Conservation (phyloP, 2,888 invertebrate genomes). For the Coenonympha glycerion region DNA sequence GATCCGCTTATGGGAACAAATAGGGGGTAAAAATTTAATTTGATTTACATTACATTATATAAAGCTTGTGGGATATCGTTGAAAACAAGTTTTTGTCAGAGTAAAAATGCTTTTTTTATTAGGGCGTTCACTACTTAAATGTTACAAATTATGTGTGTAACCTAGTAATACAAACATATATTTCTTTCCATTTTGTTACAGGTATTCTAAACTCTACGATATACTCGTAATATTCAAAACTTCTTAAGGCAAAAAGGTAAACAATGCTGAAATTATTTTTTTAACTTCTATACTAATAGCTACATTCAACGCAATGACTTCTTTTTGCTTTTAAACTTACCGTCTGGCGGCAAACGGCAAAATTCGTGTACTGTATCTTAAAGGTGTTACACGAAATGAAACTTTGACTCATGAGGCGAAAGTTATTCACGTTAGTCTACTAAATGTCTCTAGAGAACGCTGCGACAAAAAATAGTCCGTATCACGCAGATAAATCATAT, state of each 20-base stretch:
- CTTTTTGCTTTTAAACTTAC: background rate
- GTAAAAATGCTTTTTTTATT: too few relatives aligned
- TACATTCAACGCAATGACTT: too few relatives aligned
- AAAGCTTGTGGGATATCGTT: too few relatives aligned
- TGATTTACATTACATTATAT: too few relatives aligned
- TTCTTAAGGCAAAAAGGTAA: background rate
- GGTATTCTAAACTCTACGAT: background rate
- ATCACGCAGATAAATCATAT: background rate
- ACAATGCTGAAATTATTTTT: background rate
- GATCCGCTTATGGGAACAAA: too few relatives aligned
- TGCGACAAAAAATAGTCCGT: background rate
- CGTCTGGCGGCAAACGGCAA: background rate
- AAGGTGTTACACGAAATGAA: background rate
- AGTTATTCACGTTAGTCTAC: background rate
- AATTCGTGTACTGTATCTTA: background rate
- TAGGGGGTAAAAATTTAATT: too few relatives aligned
- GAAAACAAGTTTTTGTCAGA: too few relatives aligned
- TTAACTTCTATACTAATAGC: background rate
- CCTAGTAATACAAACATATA: background rate
- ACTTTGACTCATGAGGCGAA: conserved; percentile 1
- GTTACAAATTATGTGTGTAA: too few relatives aligned
- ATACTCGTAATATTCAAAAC: background rate
- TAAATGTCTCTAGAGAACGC: conserved; percentile 1
- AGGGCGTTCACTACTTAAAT: too few relatives aligned
- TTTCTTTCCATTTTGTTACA: background rate